Evolutionary conservation across 2,888 invertebrate genomes (phyloP), one percentile per base, ranked within the genome.

Genomic region (Prosapia bicincta): DNA sequence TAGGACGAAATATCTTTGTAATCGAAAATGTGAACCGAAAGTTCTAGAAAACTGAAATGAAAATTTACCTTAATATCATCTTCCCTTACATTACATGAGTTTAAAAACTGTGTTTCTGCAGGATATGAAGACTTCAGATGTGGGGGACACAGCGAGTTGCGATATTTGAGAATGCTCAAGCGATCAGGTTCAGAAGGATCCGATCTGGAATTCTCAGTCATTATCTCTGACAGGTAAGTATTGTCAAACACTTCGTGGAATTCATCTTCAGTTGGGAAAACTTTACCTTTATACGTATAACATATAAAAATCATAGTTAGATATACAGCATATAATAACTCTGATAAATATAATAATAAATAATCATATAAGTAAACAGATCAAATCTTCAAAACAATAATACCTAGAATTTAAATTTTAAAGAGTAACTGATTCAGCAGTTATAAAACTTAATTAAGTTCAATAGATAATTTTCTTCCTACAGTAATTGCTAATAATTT

Each of bases 51-150:
- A n/a, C n/a, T n/a, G n/a, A 30, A 38, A 38, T 13, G 54, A 20
- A 20, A 20, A 23, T 26, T 84, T 85, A 91, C 91, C 87, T 90
- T 91, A 38, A 91, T 86, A 80, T 91, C 91, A 75, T 92, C 90
- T 78, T 92, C 92, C 73, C 86, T 89, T 32, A 90, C 84, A 0
- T 85, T 84, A 2, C 82, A 78, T 0, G 87, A 86, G 38, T 76
- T 78, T 78, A 90, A 86, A 82, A 91, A 91, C 84, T 93, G 92
- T 28, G 90, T 92, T 85, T 95, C 95, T 0, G 92, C 93, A 0
- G 95, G 93, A 85, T 96, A 96, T 0, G 93, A 91, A 79, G 93
- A 94, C 86, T 93, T 93, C 77, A 96, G 86, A 83, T 96, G 96
- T 2, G 94, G 93, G n/a, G 92, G 93, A 78, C 92, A 91, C 79